These are phyloP conservation scores for Dreissena rostriformis DNA, from an alignment of 1,140 invertebrate species.

Conservation along the genomic window DNA sequence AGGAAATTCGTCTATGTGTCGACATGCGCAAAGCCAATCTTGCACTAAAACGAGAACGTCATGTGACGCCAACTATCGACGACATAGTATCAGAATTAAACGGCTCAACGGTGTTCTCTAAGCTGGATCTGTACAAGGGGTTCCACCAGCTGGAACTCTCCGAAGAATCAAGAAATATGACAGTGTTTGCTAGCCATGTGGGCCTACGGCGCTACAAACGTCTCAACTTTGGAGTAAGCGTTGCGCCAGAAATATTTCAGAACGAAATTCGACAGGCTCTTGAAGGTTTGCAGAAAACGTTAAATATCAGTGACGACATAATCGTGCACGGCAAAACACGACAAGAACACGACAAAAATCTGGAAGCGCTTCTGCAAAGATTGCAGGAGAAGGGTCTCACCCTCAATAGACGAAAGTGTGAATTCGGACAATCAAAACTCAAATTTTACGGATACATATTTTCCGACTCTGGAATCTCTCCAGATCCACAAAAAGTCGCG, in stretches of 20 bases:
- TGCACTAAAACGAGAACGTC: conserved; percentile 46
- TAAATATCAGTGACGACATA: conserved; percentile 1
- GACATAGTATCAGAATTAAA: conserved; percentile 63
- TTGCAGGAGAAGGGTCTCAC: conserved; percentile 24
- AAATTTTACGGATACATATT: conserved; percentile 9
- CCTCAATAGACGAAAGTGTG: conserved; percentile 41
- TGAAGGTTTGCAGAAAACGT: background rate
- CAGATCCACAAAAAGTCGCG: background rate
- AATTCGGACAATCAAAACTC: conserved; percentile 20
- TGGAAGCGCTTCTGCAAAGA: conserved; percentile 1
- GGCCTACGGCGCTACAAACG: conserved; percentile 33
- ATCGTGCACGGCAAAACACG: background rate
- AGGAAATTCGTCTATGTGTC: conserved; percentile 58
- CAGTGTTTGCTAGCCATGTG: conserved; percentile 22
- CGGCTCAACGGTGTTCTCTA: conserved; percentile 56
- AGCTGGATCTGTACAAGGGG: conserved; percentile 56
- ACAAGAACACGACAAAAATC: conserved; percentile 13
- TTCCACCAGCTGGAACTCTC: conserved; percentile 68
- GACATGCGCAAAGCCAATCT: conserved; percentile 62
- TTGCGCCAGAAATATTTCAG: conserved; percentile 47
- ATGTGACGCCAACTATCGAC: conserved; percentile 62
- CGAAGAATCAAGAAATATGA: conserved; percentile 28
- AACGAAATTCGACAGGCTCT: background rate
- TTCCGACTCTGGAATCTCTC: background rate
- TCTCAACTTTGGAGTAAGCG: conserved; percentile 20